phyloP scores from a whole-genome alignment of 2,888 invertebrate species.

The Oxystoma pomonae region DNA sequence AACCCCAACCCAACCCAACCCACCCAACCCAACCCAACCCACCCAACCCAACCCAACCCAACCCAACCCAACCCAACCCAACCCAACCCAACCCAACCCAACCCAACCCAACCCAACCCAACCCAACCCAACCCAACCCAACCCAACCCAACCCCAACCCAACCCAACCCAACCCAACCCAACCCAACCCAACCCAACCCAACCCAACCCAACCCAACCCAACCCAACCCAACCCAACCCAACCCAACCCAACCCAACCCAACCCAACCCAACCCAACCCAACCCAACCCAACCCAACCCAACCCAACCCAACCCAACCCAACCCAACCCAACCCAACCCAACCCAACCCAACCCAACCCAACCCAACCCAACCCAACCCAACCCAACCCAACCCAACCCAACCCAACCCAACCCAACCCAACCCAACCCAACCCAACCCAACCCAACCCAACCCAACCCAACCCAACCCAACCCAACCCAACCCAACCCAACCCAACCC shows the following conservation, averaged over 20 bases:
- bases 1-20: conserved; percentile 5
- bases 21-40: neutral
- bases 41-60: neutral
- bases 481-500: conserved; percentile 6
- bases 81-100: conserved; percentile 8
- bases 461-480: conserved; percentile 5
- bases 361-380: conserved; percentile 8
- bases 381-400: conserved; percentile 8
- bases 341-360: conserved; percentile 8
- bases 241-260: conserved; percentile 8
- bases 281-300: conserved; percentile 8
- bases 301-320: conserved; percentile 6
- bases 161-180: conserved; percentile 8
- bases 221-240: conserved; percentile 8
- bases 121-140: conserved; percentile 8
- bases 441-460: conserved; percentile 6
- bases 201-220: conserved; percentile 8
- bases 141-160: too few relatives aligned
- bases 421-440: conserved; percentile 7
- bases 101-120: conserved; percentile 8
- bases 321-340: conserved; percentile 8
- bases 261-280: conserved; percentile 8
- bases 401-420: conserved; percentile 8
- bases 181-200: conserved; percentile 8
- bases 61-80: conserved; percentile 4